These are phyloP conservation scores for Cheilosia urbana DNA, from an alignment of 2,888 invertebrate species.

Conservation along the genomic window DNA sequence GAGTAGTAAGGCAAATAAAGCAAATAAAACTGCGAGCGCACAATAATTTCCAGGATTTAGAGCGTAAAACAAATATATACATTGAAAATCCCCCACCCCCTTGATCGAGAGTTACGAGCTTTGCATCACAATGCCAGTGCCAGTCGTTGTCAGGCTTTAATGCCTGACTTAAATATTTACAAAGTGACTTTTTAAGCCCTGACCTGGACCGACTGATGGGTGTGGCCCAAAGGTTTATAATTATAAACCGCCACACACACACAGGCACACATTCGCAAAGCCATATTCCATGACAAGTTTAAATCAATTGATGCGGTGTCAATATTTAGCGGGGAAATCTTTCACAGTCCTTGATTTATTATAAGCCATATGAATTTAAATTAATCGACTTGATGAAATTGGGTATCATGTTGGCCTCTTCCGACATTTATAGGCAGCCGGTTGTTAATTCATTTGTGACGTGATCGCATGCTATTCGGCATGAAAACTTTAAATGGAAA, in stretches of 20 bases:
- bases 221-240: not conserved
- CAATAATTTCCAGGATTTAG: constrained; percentile 69
- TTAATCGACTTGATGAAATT: constrained; percentile 13
- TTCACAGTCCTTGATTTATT: not conserved
- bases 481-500: constrained; percentile 13
- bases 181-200: constrained; percentile 66
- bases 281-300: not conserved
- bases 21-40: constrained; percentile 46
- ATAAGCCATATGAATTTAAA: constrained; percentile 20
- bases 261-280: too few species aligned
- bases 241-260: not conserved
- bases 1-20: constrained; percentile 40
- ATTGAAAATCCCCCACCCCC: not conserved
- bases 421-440: not conserved
- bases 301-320: not conserved
- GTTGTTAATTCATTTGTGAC: constrained; percentile 54
- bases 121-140: not conserved
- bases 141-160: constrained; percentile 14
- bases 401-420: constrained; percentile 21
- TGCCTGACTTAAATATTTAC: constrained; percentile 64
- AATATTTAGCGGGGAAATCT: not conserved
- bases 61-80: constrained; percentile 33
- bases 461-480: constrained; percentile 53
- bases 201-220: constrained; percentile 29
- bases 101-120: constrained; percentile 22